Evolutionary conservation across 1,140 invertebrate genomes (phyloP).

Genomic region (Steinernema khuongi): DNA sequence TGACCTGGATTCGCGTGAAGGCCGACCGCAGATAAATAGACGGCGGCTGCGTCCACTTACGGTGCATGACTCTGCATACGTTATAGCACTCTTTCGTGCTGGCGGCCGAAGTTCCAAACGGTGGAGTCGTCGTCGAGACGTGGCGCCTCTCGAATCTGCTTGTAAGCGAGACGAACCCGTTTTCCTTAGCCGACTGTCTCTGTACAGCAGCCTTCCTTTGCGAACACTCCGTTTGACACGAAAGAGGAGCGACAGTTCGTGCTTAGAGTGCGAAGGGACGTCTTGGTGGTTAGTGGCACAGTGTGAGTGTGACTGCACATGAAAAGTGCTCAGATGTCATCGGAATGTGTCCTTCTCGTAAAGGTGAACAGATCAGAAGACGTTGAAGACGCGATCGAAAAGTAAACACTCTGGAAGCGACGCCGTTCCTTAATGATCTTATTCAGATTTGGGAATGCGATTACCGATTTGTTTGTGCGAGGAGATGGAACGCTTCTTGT

Average conservation of each 20-base stretch:
- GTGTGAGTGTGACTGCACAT: too few relatives aligned
- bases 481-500: not conserved
- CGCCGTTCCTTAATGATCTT: too few relatives aligned
- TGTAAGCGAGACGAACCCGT: not conserved
- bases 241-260: not conserved
- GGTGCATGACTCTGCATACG: not conserved
- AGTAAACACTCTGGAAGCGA: too few relatives aligned
- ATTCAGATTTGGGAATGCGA: not conserved
- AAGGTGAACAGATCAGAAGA: too few relatives aligned
- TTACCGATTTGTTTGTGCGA: not conserved
- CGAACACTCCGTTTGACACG: not conserved
- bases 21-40: not conserved
- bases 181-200: not conserved
- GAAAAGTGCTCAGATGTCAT: not conserved
- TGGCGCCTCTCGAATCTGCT: not conserved
- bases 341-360: not conserved
- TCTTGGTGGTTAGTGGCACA: not conserved
- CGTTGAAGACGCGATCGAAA: too few relatives aligned
- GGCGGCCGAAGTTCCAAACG: not conserved
- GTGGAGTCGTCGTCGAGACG: not conserved
- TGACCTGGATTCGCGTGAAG: constrained; percentile 12
- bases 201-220: not conserved
- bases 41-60: not conserved
- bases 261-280: not conserved
- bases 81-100: not conserved